Base-by-base conservation (phyloP, 2,113 vertebrate species). In the Ellobius talpinus region DNA sequence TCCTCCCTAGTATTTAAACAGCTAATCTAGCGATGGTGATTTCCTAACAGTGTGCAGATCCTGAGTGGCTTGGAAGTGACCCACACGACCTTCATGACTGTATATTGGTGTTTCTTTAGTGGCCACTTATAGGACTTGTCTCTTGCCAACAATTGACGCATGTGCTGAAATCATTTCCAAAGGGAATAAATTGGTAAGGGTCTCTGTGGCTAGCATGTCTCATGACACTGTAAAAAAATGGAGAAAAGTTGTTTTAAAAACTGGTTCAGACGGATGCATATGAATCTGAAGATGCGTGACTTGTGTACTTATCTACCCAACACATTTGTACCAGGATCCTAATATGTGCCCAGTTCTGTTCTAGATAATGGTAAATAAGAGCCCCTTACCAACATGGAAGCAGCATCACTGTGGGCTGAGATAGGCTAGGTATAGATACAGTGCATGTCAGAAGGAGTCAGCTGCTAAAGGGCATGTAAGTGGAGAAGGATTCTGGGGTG, bases 1-100 rank as follows among this genome's bases (percentile, higher is more conserved):
- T 73, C 90, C 47, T 81, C n/a, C 39, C 0, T 86, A 65, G 33
- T 97, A 68, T 98, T 98, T 98, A 96, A 98, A 96, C 85, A 98
- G 96, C 87, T 98, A 97, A 98, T 98, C 97, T 97, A 87, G 36
- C 29, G 78, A 96, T 88, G 47, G 6, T 0, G 31, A 78, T 39
- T 4, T 42, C 66, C 79, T 31, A 93, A 19, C 65, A 91, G 74
- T 19, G n/a, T 0, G 84, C 42, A 85, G 74, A 86, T 95, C 90
- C 89, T 1, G 26, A 47, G 87, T 91, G 85, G 76, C 84, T 89
- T 95, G 73, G 8, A 8, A 10, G 87, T 0, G 17, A 96, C 97
- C 94, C 97, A 96, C 95, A 97, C 0, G 21, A 96, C 97, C 95
- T 98, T 97, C 96, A 97, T 90, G 52, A 61, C 33, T 45, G 21